phyloP scores from a whole-genome alignment of 2,888 invertebrate genomes.

The Cryptocephalus primarius region DNA sequence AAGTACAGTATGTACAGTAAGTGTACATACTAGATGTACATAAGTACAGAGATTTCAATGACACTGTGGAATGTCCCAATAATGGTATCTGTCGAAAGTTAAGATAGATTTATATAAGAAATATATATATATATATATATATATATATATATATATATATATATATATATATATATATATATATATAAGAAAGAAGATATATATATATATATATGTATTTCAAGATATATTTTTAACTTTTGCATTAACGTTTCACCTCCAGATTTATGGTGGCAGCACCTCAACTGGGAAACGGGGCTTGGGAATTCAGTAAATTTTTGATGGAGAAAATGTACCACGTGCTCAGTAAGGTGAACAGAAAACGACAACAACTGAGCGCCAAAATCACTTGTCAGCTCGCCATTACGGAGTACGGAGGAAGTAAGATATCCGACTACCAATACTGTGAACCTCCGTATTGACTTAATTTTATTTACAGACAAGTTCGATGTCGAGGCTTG shows the following conservation, averaged over 20 bases:
- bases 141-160: no score
- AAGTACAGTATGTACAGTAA: no score
- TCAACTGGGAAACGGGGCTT: conserved; percentile 51
- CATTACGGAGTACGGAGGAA: conserved; percentile 50
- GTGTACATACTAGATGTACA: no score
- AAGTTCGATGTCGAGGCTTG: conserved; percentile 34
- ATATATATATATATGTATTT: no score
- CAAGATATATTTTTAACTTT: no score
- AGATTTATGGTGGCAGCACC: conserved; percentile 64
- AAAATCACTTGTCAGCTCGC: conserved; percentile 54
- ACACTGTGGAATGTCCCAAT: no score
- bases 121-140: no score
- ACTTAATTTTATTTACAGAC: conserved; percentile 20
- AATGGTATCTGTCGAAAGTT: no score
- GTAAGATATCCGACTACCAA: conserved; percentile 28
- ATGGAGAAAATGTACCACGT: conserved; percentile 46
- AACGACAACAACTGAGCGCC: conserved; percentile 37
- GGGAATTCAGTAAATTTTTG: conserved; percentile 49
- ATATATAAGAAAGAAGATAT: background rate
- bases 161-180: no score
- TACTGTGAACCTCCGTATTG: no score
- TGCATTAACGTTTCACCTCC: conserved; percentile 17
- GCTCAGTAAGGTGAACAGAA: conserved; percentile 40
- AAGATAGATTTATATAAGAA: no score
- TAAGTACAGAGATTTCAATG: no score